Base-by-base conservation (phyloP, 2,888 invertebrate genomes). In the Nephrotoma flavescens region DNA sequence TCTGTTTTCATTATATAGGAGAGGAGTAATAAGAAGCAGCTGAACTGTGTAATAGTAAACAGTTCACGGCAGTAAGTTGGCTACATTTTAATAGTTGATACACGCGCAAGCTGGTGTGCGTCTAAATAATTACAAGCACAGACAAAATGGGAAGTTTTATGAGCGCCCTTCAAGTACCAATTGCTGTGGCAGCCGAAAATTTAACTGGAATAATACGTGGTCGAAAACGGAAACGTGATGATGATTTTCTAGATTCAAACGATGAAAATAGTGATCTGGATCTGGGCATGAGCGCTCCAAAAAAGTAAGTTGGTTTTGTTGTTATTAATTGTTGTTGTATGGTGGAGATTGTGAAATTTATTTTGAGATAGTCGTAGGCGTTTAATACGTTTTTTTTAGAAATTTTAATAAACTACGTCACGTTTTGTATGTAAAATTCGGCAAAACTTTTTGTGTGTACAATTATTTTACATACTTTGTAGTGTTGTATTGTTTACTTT, bases 251-350 rank as follows among this genome's bases (percentile, higher is more conserved):
- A 7, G 90, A 91, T 57, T 89, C 89, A 0, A 91, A 92, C 87
- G 92, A 93, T 88, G 92, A 92, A 86, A 91, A 93, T 88, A 92
- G 92, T 87, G 92, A 93, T 86, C 92, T 94, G 88, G 93, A 93
- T 88, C 92, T 92, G 88, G 93, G 93, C 0, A 90, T 94, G 87
- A 93, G 93, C 89, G 93, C 93, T n/a, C 94, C 95, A 2, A 95
- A 95, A 92, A 94, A 93, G 94, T 94, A 90, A 89, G 90, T 85
- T 85, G 5, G 5, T 85, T 19, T 85, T 11, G 11, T 85, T 45
- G 1, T 31, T 1, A 84, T 42, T 42, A 19, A 84, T 42, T 84
- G 6, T 42, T 84, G 6, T 84, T 31, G 31, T 31, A 3, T 31
- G 31, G 31, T 31, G 31, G 31, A 31, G 2, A 57, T 3, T 15